These are phyloP conservation scores for Acronicta alni DNA, from an alignment of 2,888 invertebrate species.

Conservation along the genomic window DNA sequence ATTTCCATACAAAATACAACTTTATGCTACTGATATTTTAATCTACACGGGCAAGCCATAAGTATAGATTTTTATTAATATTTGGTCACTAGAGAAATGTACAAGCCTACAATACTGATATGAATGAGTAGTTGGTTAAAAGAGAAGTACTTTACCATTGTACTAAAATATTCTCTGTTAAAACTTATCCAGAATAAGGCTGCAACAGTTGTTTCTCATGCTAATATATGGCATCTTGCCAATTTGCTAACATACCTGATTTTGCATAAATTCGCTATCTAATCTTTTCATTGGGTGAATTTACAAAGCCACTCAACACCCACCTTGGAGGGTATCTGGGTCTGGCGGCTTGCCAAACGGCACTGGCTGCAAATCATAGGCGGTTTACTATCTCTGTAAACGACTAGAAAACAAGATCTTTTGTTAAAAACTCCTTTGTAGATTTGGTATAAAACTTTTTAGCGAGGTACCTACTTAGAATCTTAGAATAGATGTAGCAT, in stretches of 20 bases:
- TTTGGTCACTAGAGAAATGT: too few relatives aligned
- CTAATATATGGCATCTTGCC: conserved; percentile 52
- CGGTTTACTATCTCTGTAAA: conserved; percentile 49
- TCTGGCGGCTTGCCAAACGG: conserved; percentile 60
- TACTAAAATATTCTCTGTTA: not conserved
- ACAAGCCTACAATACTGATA: too few relatives aligned
- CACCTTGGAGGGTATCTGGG: conserved; percentile 50
- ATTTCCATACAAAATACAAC: too few relatives aligned
- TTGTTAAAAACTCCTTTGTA: conserved; percentile 20
- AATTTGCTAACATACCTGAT: conserved; percentile 57
- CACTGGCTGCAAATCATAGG: conserved; percentile 61
- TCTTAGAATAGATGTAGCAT: too few relatives aligned
- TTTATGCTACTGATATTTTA: too few relatives aligned
- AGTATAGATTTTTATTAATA: too few relatives aligned
- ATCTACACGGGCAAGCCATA: too few relatives aligned
- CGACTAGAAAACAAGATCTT: conserved; percentile 61
- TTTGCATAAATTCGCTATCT: conserved; percentile 58
- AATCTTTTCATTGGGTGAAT: conserved; percentile 59
- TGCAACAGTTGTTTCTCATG: conserved; percentile 11
- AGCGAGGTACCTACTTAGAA: too few relatives aligned
- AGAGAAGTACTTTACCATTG: not conserved
- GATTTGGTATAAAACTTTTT: too few relatives aligned
- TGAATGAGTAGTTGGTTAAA: too few relatives aligned
- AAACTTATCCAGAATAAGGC: conserved; percentile 15
- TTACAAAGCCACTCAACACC: conserved; percentile 56